Conservation (phyloP, 2,888 invertebrate genomes). For the Eustalomyia histrio region DNA sequence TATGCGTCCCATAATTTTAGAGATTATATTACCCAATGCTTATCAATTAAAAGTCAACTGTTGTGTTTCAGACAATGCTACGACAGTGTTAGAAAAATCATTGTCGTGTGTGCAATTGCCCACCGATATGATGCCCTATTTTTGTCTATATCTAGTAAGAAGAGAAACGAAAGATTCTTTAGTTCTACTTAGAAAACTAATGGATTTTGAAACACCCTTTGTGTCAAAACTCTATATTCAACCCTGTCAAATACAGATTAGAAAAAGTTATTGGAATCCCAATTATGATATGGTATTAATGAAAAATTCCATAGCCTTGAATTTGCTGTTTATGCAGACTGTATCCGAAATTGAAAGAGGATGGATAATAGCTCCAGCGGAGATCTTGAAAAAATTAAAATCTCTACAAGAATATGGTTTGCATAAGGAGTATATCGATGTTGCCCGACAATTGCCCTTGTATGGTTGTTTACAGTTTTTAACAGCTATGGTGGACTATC, state of each 20-base stretch:
- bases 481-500: constrained; percentile 88
- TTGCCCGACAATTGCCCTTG: constrained; percentile 90
- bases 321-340: constrained; percentile 92
- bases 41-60: constrained; percentile 90
- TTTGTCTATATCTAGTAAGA: constrained; percentile 92
- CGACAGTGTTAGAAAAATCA: constrained; percentile 89
- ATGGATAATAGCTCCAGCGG: constrained; percentile 89
- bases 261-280: constrained; percentile 96
- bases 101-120: constrained; percentile 90
- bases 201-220: constrained; percentile 98
- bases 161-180: constrained; percentile 83
- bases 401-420: constrained; percentile 87
- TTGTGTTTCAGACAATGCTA: constrained; percentile 91
- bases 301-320: constrained; percentile 89
- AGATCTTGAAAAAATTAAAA: constrained; percentile 85
- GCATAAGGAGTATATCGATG: constrained; percentile 92
- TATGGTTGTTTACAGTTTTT: constrained; percentile 94
- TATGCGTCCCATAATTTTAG: constrained; percentile 83
- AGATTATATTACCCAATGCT: constrained; percentile 90
- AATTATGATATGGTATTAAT: constrained; percentile 90
- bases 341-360: constrained; percentile 91
- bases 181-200: constrained; percentile 91
- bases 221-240: constrained; percentile 90
- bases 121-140: constrained; percentile 90
- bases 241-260: constrained; percentile 89